Evolutionary conservation across 2,888 invertebrate species (phyloP), one percentile per base, ranked within the genome.

Genomic region (Phasia obesa): DNA sequence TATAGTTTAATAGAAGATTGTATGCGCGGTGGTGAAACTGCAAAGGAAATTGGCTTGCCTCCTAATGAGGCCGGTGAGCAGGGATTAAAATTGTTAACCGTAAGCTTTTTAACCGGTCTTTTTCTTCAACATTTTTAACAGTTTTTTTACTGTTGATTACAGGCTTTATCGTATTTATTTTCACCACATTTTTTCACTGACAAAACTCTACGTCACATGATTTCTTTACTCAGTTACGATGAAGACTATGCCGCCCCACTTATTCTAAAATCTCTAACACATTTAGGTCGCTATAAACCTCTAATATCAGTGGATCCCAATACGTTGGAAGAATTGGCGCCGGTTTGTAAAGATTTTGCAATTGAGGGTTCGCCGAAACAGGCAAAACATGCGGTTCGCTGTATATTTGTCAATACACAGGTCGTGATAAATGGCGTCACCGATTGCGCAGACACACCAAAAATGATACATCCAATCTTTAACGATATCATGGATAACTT

Each of bases 381-480:
- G 92, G 98, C 98, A 6, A 99, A 99, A 92, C 98, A 98, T 88
- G 98, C 99, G 4, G 96, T 99, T 81, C 93, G 97, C 86, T 99
- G 98, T 91, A 94, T 99, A 70, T 96, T 94, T 90, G 95, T 96
- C 59, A 97, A 97, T 91, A 95, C 96, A n/a, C 86, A 86, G 71
- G 62, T 89, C 21, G 64, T 77, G 11, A 42, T 64, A 15, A 84
- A 80, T 81, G 80, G 79, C 27, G 73, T 64, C 15, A 86, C 83
- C 7, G 87, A 86, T 57, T 86, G 87, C 15, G 85, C 86, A 9
- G 67, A 78, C 4, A 87, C 88, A 15, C 87, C 88, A 74, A 88
- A 88, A 21, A 78, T 86, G 57, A 88, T 94, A 94, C 88, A 96
- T 86, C 93, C 94, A 71, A 94, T 97, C 86, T 97, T 97, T 92